phyloP scores from a whole-genome alignment of 2,888 invertebrate genomes.

The Diaperis boleti region DNA sequence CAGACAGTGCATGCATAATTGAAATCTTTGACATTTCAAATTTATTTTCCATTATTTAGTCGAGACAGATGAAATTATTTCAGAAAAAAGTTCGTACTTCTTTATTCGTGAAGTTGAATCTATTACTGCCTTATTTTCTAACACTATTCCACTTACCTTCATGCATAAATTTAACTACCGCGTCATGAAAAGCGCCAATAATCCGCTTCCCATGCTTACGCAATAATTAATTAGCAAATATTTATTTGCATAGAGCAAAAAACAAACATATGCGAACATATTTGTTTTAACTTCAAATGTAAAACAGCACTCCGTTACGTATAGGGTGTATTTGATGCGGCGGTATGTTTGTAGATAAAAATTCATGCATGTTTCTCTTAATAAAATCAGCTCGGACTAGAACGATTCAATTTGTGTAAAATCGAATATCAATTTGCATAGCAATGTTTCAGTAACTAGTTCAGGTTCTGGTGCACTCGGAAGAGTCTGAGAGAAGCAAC shows the following conservation, averaged over 20 bases:
- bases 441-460: conserved; percentile 36
- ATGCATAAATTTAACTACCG: too few species aligned
- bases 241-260: neutral
- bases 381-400: conserved; percentile 31
- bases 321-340: neutral
- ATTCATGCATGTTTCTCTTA: conserved; percentile 19
- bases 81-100: neutral
- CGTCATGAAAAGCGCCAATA: too few species aligned
- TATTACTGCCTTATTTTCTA: too few species aligned
- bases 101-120: too few species aligned
- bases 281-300: neutral
- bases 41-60: conserved; percentile 26
- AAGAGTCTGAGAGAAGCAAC: conserved; percentile 29
- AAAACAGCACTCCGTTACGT: neutral
- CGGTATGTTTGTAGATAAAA: conserved; percentile 15
- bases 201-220: neutral
- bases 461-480: conserved; percentile 26
- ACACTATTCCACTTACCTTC: too few species aligned
- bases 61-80: conserved; percentile 2
- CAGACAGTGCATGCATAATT: conserved; percentile 43
- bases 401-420: conserved; percentile 36
- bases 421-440: conserved; percentile 40
- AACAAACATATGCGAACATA: neutral
- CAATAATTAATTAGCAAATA: conserved; percentile 2
- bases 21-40: conserved; percentile 38